phyloP scores from a whole-genome alignment of 92 coral and sea anemone genomes.

The Zoanthus solanderi region DNA sequence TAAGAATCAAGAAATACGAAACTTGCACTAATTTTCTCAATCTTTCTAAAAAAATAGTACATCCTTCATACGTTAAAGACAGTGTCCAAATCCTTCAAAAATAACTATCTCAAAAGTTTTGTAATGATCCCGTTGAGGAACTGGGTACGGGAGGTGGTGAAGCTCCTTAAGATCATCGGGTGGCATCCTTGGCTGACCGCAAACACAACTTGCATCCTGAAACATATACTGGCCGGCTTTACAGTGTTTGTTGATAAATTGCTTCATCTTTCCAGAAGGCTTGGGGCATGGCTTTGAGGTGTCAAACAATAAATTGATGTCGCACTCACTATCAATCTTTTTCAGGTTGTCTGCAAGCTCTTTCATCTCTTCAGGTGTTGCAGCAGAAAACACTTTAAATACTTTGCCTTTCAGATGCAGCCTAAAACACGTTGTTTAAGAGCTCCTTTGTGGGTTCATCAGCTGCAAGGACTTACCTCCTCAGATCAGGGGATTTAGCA shows the following conservation, averaged over 20 bases:
- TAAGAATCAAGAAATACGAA: slow-evolving; percentile 6
- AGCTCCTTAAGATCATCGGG: slow-evolving; percentile 50
- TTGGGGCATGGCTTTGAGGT: slow-evolving; percentile 50
- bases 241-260: slow-evolving; percentile 62
- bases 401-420: slow-evolving; percentile 55
- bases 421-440: slow-evolving; percentile 54
- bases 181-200: slow-evolving; percentile 61
- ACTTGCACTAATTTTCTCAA: neutral
- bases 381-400: slow-evolving; percentile 48
- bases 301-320: slow-evolving; percentile 26
- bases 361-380: slow-evolving; percentile 47
- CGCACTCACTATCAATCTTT: slow-evolving; percentile 48
- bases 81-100: slow-evolving; percentile 7
- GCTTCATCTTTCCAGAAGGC: slow-evolving; percentile 41
- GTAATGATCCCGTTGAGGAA: slow-evolving; percentile 53
- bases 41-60: slow-evolving; percentile 8
- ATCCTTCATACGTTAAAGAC: slow-evolving; percentile 30
- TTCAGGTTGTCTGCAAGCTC: slow-evolving; percentile 45
- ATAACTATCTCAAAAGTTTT: slow-evolving; percentile 36
- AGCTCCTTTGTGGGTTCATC: slow-evolving; percentile 57
- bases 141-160: slow-evolving; percentile 53
- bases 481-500: slow-evolving; percentile 18
- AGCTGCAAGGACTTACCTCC: slow-evolving; percentile 52
- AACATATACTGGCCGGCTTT: slow-evolving; percentile 57
- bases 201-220: slow-evolving; percentile 54